Evolutionary conservation across 2,888 invertebrate species (phyloP).

Genomic region (Siphlonurus alternatus): DNA sequence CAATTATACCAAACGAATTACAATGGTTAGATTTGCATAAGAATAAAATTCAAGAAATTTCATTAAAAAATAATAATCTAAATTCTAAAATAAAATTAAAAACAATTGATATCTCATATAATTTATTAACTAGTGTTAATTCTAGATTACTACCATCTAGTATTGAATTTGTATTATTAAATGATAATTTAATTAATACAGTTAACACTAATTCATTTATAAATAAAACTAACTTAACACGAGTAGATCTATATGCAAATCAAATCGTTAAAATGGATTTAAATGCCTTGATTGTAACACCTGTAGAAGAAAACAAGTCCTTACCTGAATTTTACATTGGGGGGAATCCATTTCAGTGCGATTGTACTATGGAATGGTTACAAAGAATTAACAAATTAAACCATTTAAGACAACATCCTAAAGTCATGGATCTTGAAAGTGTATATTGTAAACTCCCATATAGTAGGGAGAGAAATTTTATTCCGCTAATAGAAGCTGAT

Average conservation of each 20-base stretch:
- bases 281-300: constrained; percentile 67
- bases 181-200: constrained; percentile 70
- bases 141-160: constrained; percentile 58
- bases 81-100: constrained; percentile 49
- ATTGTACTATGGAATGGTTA: constrained; percentile 92
- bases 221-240: constrained; percentile 71
- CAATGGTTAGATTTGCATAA: constrained; percentile 84
- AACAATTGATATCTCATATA: constrained; percentile 81
- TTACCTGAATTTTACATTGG: constrained; percentile 85
- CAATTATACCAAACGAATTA: constrained; percentile 60
- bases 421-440: constrained; percentile 76
- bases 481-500: constrained; percentile 73
- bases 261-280: constrained; percentile 79
- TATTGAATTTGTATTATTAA: constrained; percentile 69
- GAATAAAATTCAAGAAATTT: constrained; percentile 63
- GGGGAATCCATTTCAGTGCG: constrained; percentile 86
- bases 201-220: constrained; percentile 81
- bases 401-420: constrained; percentile 74
- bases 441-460: constrained; percentile 78
- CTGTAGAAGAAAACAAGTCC: constrained; percentile 54
- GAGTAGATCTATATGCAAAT: constrained; percentile 86
- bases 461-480: constrained; percentile 49
- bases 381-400: constrained; percentile 64
- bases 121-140: constrained; percentile 56
- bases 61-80: constrained; percentile 13